Evolutionary conservation across 92 coral and sea anemone species (phyloP).

Genomic region (Bergia sp.): DNA sequence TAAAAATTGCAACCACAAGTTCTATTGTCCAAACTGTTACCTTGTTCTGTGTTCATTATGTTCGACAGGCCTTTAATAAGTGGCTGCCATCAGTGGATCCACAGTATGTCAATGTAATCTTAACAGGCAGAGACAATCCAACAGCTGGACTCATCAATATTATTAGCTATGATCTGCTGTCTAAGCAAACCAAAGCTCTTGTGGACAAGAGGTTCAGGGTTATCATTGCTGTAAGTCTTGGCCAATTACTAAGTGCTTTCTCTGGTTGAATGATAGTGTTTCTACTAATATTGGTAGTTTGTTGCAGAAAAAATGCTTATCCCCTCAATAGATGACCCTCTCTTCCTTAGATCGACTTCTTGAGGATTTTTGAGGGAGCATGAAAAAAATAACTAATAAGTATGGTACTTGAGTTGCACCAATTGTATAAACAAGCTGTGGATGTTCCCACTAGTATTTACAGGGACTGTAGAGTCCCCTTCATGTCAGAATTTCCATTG

Average conservation of each 20-base stretch:
- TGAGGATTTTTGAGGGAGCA: not conserved
- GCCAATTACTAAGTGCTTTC: not conserved
- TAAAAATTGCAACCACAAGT: not conserved
- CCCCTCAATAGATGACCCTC: not conserved
- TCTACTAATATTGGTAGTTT: not conserved
- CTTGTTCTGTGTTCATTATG: not conserved
- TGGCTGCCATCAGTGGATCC: conserved; percentile 91
- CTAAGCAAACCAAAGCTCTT: conserved; percentile 67
- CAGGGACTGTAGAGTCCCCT: no score
- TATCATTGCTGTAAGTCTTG: conserved; percentile 83
- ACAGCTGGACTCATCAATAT: conserved; percentile 87
- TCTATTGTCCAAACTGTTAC: not conserved
- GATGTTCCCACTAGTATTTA: no score
- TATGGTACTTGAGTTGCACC: no score
- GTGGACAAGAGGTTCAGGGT: conserved; percentile 74
- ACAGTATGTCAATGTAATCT: conserved; percentile 76
- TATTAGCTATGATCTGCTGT: conserved; percentile 88
- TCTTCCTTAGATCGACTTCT: not conserved
- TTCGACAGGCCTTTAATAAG: conserved; percentile 76
- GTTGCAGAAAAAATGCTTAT: not conserved
- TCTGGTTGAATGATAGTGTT: no score
- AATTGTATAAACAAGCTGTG: no score
- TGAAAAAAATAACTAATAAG: no score
- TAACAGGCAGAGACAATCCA: conserved; percentile 90
- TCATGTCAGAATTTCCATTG: no score